Evolutionary conservation across 2,113 vertebrate species (phyloP).

Genomic region (Chaenogobius annularis): DNA sequence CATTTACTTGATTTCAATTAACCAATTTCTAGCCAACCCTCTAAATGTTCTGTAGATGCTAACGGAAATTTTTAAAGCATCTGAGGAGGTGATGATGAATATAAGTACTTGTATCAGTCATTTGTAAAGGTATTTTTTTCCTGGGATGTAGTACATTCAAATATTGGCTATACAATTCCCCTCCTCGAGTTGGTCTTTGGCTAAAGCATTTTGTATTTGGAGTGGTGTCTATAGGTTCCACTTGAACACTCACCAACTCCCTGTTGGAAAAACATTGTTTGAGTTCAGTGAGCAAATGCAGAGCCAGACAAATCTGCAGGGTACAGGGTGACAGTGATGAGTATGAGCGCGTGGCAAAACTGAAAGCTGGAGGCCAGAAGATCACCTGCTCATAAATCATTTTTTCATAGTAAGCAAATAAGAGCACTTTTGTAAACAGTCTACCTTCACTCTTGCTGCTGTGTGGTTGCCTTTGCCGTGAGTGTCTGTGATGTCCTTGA

Average conservation of each 20-base stretch:
- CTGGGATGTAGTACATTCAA: background rate
- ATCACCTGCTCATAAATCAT: conserved; percentile 42
- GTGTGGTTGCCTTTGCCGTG: conserved; percentile 70
- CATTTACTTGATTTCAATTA: no score
- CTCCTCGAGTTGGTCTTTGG: background rate
- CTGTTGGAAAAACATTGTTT: conserved; percentile 35
- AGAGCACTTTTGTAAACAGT: conserved; percentile 2
- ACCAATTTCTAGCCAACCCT: no score
- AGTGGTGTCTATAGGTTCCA: conserved; percentile 42
- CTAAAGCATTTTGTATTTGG: conserved; percentile 15
- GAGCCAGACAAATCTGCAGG: conserved; percentile 29
- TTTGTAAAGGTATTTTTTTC: background rate
- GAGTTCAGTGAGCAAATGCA: conserved; percentile 31
- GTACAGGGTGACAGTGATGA: conserved; percentile 61
- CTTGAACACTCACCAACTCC: conserved; percentile 42
- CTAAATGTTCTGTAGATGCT: no score
- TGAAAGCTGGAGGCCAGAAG: conserved; percentile 35
- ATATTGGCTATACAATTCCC: background rate
- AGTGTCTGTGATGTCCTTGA: conserved; percentile 92
- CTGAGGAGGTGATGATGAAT: no score
- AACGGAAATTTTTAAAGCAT: no score
- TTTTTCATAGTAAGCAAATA: conserved; percentile 30
- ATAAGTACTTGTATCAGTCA: no score
- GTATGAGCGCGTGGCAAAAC: conserved; percentile 30
- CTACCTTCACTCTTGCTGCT: conserved; percentile 81